Percentiles rank a stretch among this genome's conserved stretches.
Evolutionary conservation across 2,888 invertebrate genomes (phyloP).

Genomic region (Cotesia congregata): DNA sequence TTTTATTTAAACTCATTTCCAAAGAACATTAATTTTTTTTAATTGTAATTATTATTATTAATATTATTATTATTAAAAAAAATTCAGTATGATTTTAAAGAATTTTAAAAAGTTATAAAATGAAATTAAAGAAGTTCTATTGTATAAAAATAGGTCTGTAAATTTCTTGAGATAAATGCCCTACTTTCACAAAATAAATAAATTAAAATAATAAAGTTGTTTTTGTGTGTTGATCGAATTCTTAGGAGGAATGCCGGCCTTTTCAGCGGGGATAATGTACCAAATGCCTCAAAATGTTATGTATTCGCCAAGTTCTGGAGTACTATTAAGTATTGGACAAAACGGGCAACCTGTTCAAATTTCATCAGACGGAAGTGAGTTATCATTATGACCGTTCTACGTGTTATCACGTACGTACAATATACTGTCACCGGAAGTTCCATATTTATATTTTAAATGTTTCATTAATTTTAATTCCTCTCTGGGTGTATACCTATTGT

Average conservation of each 20-base stretch:
- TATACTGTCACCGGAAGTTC: conserved; percentile 38
- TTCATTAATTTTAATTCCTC: conserved; percentile 25
- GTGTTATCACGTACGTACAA: conserved; percentile 38
- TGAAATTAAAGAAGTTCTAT: background rate
- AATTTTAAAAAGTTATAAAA: too few species aligned
- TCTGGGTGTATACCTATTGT: conserved; percentile 29
- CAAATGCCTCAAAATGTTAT: conserved; percentile 67
- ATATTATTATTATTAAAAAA: too few species aligned
- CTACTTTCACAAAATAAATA: background rate
- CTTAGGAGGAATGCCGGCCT: conserved; percentile 53
- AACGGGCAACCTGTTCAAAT: conserved; percentile 67
- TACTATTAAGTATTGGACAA: conserved; percentile 65
- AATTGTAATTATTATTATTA: too few species aligned
- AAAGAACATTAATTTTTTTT: too few species aligned
- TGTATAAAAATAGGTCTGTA: background rate
- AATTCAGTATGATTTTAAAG: too few species aligned
- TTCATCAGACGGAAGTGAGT: conserved; percentile 65
- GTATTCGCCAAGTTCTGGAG: conserved; percentile 66
- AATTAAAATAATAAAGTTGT: background rate
- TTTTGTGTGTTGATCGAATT: conserved; percentile 12
- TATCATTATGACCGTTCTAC: conserved; percentile 37
- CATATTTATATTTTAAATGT: conserved; percentile 35
- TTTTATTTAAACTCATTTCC: too few species aligned
- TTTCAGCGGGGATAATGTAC: conserved; percentile 65
- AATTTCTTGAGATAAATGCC: conserved; percentile 9